Percentiles rank a stretch among this genome's conserved stretches.
Conservation (phyloP, 2,113 vertebrate species). For the Vulpes lagopus region DNA sequence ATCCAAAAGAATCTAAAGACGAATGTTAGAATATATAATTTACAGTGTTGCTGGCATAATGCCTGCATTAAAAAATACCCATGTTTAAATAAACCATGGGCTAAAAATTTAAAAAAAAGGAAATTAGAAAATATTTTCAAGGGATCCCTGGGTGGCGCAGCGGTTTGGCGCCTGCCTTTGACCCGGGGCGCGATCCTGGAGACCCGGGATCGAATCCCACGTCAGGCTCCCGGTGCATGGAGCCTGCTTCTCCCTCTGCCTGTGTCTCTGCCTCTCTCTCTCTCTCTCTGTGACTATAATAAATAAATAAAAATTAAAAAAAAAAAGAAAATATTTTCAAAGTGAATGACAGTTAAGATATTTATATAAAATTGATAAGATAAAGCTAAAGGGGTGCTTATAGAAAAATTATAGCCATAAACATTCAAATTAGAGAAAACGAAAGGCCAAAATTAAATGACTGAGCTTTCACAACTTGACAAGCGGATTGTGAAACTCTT, state of each 20-base stretch:
- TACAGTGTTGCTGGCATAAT: neutral
- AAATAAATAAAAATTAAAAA: neutral
- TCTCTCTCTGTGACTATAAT: too few relatives aligned
- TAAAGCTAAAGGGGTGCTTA: conserved; percentile 12
- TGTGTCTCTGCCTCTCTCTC: too few relatives aligned
- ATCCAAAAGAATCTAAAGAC: neutral
- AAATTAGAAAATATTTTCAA: neutral
- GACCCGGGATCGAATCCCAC: too few relatives aligned
- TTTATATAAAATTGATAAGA: neutral
- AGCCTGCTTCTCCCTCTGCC: too few relatives aligned
- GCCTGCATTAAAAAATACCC: neutral
- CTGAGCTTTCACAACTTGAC: neutral
- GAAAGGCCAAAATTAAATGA: neutral
- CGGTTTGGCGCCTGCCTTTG: too few relatives aligned
- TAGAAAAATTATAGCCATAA: neutral
- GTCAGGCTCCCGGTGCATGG: too few relatives aligned
- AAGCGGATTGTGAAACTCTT: neutral
- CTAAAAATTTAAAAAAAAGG: neutral
- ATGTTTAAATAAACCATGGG: neutral
- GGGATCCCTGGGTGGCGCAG: too few relatives aligned
- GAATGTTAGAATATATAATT: neutral
- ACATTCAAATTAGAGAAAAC: neutral
- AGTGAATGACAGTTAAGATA: neutral
- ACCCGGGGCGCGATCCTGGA: too few relatives aligned
- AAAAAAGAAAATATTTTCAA: conserved; percentile 4